phyloP scores from a whole-genome alignment of 2,888 invertebrate species.

The Scotopteryx bipunctaria region DNA sequence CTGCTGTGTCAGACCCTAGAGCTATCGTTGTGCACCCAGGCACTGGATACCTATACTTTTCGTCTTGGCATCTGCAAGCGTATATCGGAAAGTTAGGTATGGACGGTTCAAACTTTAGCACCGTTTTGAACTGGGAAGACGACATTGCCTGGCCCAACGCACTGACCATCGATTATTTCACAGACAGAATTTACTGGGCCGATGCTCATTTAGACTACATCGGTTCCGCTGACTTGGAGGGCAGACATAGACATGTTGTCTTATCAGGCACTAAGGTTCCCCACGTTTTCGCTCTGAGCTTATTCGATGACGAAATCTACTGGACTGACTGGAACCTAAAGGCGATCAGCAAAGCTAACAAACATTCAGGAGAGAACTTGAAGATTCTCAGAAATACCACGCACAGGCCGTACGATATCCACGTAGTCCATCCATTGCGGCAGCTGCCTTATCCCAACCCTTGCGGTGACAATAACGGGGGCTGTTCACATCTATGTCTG shows the following conservation, averaged over 20 bases:
- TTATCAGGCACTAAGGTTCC: conserved; percentile 92
- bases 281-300: conserved; percentile 96
- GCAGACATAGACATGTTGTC: conserved; percentile 92
- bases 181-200: conserved; percentile 97
- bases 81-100: conserved; percentile 98
- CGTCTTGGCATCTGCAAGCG: conserved; percentile 97
- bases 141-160: conserved; percentile 99
- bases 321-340: conserved; percentile 99
- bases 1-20: conserved; percentile 95
- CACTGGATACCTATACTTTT: conserved; percentile 95
- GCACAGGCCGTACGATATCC: conserved; percentile 97
- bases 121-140: conserved; percentile 95
- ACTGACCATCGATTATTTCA: conserved; percentile 97
- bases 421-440: conserved; percentile 94
- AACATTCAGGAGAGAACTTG: conserved; percentile 92
- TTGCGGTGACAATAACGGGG: conserved; percentile 95
- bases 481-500: conserved; percentile 97
- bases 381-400: conserved; percentile 93
- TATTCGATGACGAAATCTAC: conserved; percentile 96
- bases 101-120: conserved; percentile 96
- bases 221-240: conserved; percentile 96
- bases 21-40: conserved; percentile 98
- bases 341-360: conserved; percentile 94
- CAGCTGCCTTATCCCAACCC: conserved; percentile 95
- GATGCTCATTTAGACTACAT: conserved; percentile 99